Evolutionary conservation across 92 coral and sea anemone species (phyloP).

Genomic region (Muricea muricata): DNA sequence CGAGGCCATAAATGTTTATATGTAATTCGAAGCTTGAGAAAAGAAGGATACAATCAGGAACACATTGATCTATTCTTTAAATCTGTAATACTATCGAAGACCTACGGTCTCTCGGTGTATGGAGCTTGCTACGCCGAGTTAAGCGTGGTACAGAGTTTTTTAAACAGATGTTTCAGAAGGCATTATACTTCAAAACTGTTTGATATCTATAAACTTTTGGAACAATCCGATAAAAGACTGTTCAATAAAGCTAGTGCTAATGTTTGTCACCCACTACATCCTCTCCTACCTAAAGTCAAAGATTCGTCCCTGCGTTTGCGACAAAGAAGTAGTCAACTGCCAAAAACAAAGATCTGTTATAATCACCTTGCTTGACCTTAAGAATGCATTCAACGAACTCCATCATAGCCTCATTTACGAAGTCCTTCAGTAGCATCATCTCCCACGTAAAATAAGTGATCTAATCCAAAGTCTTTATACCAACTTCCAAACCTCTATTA

Average conservation of each 20-base stretch:
- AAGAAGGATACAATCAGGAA: constrained; percentile 36
- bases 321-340: constrained; percentile 29
- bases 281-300: constrained; percentile 31
- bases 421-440: too few relatives aligned
- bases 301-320: constrained; percentile 33
- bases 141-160: constrained; percentile 42
- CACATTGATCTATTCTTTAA: constrained; percentile 55
- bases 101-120: constrained; percentile 44
- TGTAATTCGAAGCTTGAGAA: constrained; percentile 15
- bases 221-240: constrained; percentile 28
- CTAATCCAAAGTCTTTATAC: too few relatives aligned
- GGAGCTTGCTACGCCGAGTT: constrained; percentile 39
- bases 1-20: constrained; percentile 46
- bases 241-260: constrained; percentile 3
- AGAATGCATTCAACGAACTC: too few relatives aligned
- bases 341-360: background rate
- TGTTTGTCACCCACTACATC: constrained; percentile 34
- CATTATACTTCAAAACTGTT: constrained; percentile 3
- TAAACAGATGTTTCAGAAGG: constrained; percentile 28
- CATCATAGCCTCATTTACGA: too few relatives aligned
- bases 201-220: constrained; percentile 9
- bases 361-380: too few relatives aligned
- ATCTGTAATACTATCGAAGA: constrained; percentile 42
- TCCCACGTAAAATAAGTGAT: too few relatives aligned
- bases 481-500: too few relatives aligned